Base-by-base conservation (phyloP, 2,113 vertebrate genomes). In the Osmerus eperlanus region DNA sequence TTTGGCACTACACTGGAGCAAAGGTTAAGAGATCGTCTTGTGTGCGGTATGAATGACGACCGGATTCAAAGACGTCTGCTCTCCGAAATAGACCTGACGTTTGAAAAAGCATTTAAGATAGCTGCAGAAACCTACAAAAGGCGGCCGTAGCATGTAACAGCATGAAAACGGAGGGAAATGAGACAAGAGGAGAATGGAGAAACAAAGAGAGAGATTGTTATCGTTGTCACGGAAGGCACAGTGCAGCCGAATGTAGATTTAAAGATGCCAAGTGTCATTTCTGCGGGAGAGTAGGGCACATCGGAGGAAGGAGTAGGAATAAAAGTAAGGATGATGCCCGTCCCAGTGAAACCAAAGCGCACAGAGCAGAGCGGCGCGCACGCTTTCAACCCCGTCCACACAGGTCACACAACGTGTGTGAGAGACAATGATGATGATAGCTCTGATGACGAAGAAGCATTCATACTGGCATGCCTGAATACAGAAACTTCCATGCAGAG, bases 21-120 rank as follows among this genome's bases (percentile, higher is more conserved):
- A n/a, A 73, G 41, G 72, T 13, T 73, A 16, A 67, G 65, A n/a
- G 55, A 73, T 29, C 66, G 29, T 18, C 19, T 73, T 18, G 65
- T 73, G 11, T 73, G 72, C 59, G 36, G 72, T 16, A 36, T 73
- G 12, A 67, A 67, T 60, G 65, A 73, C 19, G 16, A 73, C 28
- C 1, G 29, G 18, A 67, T 59, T 25, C 54, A 73, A 7, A 36
- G 56, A 12, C 32, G 25, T 54, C 13, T 67, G 19, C 47, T 13
- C 9, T 9, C 64, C 8, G 72, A 73, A 65, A 59, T 6, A 11
- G 54, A 73, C 56, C n/a, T 73, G 16, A 67, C 12, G 0, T 73
- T 73, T 51, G 32, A 73, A 9, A 59, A 59, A 9, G 54, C 63
- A 23, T 41, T 67, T 18, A n/a, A 8, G 6, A n/a, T 58, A 21